A percentile compares a stretch with the other conserved stretches of the same genome.
Conservation (phyloP, 2,888 invertebrate species). For the Sinopyrophorus schimmeli region DNA sequence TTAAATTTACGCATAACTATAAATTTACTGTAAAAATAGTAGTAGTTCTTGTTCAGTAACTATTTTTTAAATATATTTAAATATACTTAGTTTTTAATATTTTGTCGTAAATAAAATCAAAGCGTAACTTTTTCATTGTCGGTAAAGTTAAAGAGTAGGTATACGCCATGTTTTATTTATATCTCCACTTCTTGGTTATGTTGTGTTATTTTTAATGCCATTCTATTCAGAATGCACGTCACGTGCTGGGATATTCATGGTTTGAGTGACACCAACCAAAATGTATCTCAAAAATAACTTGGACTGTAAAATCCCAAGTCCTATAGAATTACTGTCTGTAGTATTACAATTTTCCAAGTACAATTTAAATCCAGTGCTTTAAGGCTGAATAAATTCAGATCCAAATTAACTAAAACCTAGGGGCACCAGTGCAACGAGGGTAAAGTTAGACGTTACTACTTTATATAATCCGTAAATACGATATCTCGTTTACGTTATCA, state of each 20-base stretch:
- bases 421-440: conserved; percentile 48
- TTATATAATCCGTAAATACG: conserved; percentile 53
- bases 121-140: conserved; percentile 12
- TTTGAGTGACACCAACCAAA: conserved; percentile 33
- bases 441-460: conserved; percentile 49
- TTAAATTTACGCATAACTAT: too few species aligned
- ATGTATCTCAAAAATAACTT: conserved; percentile 32
- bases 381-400: conserved; percentile 49
- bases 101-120: conserved; percentile 4
- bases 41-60: too few species aligned
- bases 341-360: conserved; percentile 23
- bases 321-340: conserved; percentile 11
- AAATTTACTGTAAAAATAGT: too few species aligned
- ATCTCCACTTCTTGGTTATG: conserved; percentile 30
- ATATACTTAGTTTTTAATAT: too few species aligned
- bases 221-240: conserved; percentile 35
- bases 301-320: conserved; percentile 30
- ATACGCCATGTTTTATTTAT: conserved; percentile 34
- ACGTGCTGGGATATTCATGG: conserved; percentile 33
- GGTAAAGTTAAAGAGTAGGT: conserved; percentile 24
- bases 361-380: conserved; percentile 38
- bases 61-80: too few species aligned
- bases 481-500: conserved; percentile 53
- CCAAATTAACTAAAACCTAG: conserved; percentile 50
- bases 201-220: conserved; percentile 34